Base-by-base conservation (phyloP, 2,888 invertebrate species). In the Chaetoderma sp. region DNA sequence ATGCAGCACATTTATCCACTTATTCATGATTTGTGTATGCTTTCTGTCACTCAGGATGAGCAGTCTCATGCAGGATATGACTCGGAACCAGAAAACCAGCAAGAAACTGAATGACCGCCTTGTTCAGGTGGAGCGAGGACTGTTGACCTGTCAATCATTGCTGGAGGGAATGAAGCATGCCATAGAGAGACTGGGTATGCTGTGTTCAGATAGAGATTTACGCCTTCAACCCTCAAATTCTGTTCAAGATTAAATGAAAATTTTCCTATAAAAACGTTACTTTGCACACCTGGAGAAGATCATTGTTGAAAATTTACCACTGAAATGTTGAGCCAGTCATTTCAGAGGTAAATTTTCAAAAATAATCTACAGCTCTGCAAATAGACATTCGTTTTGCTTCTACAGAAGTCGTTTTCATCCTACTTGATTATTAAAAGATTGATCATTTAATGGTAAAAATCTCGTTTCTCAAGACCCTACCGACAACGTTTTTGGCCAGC, bases 101-200 rank as follows among this genome's bases (percentile, higher is more conserved):
- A 77, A 80, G 55, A 77, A 80, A 25, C 70, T 86, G 45, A 83
- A 80, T 59, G 82, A 84, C 57, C 77, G 83, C 33, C 71, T 86
- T n/a, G 75, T 82, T n/a, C 82, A 84, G 66, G 62, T 86, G 47
- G 86, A 86, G 67, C 73, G 80, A 61, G 75, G 81, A 64, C 74
- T 85, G 55, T 74, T 72, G 18, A 69, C 77, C 18, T 77, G 76
- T 66, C 67, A 76, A 1, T 71, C 79, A 32, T 73, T 72, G 30
- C 67, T 81, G 28, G 81, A 81, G 60, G 75, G 74, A 44, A 76
- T 80, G 47, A 74, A 77, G 45, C 79, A 79, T 65, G 79, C 76
- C 68, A 69, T 81, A 23, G 76, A 79, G 47, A 75, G 76, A 60
- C 39, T 63, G 10, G 66, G 68, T 67, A 39, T 32, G 62, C 10